phyloP scores from a whole-genome alignment of 2,888 invertebrate genomes.

The Harpalus rubripes region DNA sequence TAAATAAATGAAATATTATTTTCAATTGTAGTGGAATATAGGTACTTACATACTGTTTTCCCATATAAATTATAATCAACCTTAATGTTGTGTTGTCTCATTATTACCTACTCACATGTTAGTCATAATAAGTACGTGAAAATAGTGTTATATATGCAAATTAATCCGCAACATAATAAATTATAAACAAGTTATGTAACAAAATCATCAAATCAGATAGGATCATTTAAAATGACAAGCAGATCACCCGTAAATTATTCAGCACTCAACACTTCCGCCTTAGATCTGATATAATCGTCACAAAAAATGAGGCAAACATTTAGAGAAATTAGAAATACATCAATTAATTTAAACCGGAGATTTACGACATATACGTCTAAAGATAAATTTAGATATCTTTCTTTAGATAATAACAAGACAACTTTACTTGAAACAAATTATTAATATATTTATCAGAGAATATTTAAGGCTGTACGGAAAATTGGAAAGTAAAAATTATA shows the following conservation, averaged over 20 bases:
- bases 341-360: neutral
- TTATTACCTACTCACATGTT: neutral
- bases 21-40: neutral
- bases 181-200: neutral
- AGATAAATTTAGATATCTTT: neutral
- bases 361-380: neutral
- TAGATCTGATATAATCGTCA: neutral
- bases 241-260: neutral
- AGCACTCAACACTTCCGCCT: neutral
- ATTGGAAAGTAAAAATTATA: no score
- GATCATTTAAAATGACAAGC: neutral
- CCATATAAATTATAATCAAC: neutral
- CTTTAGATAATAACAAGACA: neutral
- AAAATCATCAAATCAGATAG: neutral
- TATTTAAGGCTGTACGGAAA: neutral
- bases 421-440: neutral
- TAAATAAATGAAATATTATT: neutral
- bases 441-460: neutral
- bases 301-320: neutral
- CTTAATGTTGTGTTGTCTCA: neutral
- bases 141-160: neutral
- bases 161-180: neutral
- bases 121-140: neutral
- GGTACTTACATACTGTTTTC: neutral
- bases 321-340: neutral